Percentiles rank a stretch among this genome's conserved stretches.
Evolutionary conservation across 2,797 vertebrate species (phyloP).

Genomic region (Cichlasoma orientale): DNA sequence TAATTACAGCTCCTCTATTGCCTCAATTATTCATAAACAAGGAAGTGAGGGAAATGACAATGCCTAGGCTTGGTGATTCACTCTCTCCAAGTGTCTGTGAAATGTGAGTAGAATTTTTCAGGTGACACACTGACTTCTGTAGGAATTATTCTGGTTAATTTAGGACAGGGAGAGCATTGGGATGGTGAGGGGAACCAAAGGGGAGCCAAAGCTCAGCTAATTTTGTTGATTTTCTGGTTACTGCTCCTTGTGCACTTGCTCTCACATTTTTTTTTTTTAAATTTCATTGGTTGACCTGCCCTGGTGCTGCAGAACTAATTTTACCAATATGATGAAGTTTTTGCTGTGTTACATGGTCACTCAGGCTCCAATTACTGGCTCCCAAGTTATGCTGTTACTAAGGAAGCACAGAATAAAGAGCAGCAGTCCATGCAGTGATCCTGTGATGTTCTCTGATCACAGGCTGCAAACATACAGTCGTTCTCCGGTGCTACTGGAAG

Average conservation of each 20-base stretch:
- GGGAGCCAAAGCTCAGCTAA: slow-evolving; percentile 15
- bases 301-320: slow-evolving; percentile 48
- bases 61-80: slow-evolving; percentile 15
- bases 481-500: background rate
- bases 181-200: background rate
- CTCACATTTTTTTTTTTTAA: background rate
- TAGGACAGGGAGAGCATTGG: background rate
- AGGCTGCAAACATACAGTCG: background rate
- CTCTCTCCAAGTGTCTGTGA: slow-evolving; percentile 30
- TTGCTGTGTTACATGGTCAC: slow-evolving; percentile 43
- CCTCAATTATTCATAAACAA: slow-evolving; percentile 48
- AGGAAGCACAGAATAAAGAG: slow-evolving; percentile 14
- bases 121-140: slow-evolving; percentile 40
- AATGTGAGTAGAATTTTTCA: slow-evolving; percentile 49
- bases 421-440: slow-evolving; percentile 9
- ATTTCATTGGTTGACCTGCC: slow-evolving; percentile 35
- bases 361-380: slow-evolving; percentile 38
- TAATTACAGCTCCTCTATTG: slow-evolving; percentile 51
- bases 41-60: slow-evolving; percentile 32
- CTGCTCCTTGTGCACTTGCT: slow-evolving; percentile 18
- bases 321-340: slow-evolving; percentile 39
- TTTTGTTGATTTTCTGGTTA: slow-evolving; percentile 28
- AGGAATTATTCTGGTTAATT: slow-evolving; percentile 18
- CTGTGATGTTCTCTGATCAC: slow-evolving; percentile 20
- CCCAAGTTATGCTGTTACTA: slow-evolving; percentile 18